A percentile compares a stretch with the other conserved stretches of the same genome.
These are phyloP conservation scores for Amphiura filiformis DNA, from an alignment of 35 echinoderm and acorn worm genomes.

Conservation along the genomic window DNA sequence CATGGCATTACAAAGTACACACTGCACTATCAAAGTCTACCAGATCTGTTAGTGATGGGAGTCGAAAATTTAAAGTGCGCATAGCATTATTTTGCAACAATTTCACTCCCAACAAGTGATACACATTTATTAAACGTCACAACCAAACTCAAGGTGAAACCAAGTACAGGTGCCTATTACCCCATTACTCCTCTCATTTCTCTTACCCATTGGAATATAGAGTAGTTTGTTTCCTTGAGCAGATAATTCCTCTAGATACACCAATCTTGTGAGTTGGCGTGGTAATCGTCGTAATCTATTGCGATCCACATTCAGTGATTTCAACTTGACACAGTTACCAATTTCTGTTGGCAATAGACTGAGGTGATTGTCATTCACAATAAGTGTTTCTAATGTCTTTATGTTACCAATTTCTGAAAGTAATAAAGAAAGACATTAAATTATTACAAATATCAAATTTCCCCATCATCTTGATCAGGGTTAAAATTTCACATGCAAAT, in stretches of 20 bases:
- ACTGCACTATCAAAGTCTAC: background rate
- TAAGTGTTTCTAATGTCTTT: conserved; percentile 22
- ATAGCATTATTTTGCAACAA: no score
- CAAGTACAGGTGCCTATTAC: no score
- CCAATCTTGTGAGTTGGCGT: conserved; percentile 24
- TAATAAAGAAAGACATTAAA: no score
- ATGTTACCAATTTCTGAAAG: conserved; percentile 63
- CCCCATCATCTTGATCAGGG: no score
- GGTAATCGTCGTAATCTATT: conserved; percentile 46
- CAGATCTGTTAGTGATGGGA: background rate
- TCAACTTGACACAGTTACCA: conserved; percentile 12
- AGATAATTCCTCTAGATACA: conserved; percentile 52
- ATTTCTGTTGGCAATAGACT: conserved; percentile 45
- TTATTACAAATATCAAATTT: no score
- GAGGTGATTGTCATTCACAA: conserved; percentile 37
- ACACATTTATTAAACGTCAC: no score
- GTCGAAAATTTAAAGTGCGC: background rate
- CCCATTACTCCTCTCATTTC: no score
- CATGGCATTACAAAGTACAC: background rate
- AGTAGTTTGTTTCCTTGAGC: conserved; percentile 48
- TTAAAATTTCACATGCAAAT: no score
- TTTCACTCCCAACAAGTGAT: no score
- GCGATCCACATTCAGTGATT: conserved; percentile 45
- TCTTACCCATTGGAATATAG: conserved; percentile 50
- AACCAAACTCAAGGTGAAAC: no score